A percentile compares a stretch with the other conserved stretches of the same genome.
These are phyloP conservation scores for Hippocampus barbouri DNA, from an alignment of 2,113 vertebrate species.

Conservation along the genomic window DNA sequence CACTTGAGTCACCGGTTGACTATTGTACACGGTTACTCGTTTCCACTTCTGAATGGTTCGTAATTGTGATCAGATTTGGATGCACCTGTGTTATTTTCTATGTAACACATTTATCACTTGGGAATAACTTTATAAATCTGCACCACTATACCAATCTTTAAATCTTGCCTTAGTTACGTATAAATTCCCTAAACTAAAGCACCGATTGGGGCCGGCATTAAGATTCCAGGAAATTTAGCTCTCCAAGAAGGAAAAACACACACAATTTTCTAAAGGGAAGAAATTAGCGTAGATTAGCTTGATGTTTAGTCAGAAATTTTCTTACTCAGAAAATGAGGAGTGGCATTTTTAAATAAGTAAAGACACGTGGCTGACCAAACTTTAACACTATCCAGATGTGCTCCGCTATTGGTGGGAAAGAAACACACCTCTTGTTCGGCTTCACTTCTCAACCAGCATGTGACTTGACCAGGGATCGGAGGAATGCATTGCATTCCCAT, in stretches of 20 bases:
- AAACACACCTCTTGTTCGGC: slow-evolving; percentile 34
- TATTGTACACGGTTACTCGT: neutral
- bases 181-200: neutral
- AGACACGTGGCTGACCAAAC: slow-evolving; percentile 28
- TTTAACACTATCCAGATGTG: slow-evolving; percentile 4
- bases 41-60: neutral
- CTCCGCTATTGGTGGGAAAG: slow-evolving; percentile 41
- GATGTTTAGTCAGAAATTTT: slow-evolving; percentile 15
- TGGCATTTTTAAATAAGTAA: slow-evolving; percentile 40
- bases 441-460: slow-evolving; percentile 30
- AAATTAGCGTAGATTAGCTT: neutral
- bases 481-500: slow-evolving; percentile 17
- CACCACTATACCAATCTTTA: neutral
- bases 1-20: too few relatives aligned
- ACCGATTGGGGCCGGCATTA: neutral
- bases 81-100: neutral
- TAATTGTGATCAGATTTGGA: neutral
- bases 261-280: slow-evolving; percentile 5
- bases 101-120: neutral
- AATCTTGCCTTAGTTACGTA: neutral
- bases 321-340: neutral
- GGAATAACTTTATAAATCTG: neutral
- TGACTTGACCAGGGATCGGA: slow-evolving; percentile 30
- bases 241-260: neutral
- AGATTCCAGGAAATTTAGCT: neutral